phyloP scores from a whole-genome alignment of 2,888 invertebrate species.

The Synanthedon andrenaeformis region DNA sequence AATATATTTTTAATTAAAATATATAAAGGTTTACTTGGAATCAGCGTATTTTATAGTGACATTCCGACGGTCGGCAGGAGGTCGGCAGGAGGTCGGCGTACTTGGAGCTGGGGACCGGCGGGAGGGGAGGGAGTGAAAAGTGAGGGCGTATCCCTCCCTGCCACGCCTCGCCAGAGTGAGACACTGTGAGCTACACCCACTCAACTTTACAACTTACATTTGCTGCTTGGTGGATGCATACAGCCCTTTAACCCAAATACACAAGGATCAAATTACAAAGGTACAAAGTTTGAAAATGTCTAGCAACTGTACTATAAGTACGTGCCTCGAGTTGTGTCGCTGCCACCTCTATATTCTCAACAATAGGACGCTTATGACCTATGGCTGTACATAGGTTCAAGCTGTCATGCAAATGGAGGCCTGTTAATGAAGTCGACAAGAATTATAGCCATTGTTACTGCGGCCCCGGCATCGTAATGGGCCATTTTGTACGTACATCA shows the following conservation, averaged over 20 bases:
- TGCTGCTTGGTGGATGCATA: conserved; percentile 10
- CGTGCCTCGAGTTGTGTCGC: background rate
- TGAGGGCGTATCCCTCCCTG: conserved; percentile 38
- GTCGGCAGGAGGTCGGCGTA: background rate
- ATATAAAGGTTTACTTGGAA: too few relatives aligned
- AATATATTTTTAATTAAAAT: too few relatives aligned
- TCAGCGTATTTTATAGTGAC: background rate
- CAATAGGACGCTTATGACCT: conserved; percentile 39
- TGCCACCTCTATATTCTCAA: conserved; percentile 24
- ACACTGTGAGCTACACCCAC: conserved; percentile 51
- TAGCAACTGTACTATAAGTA: conserved; percentile 3
- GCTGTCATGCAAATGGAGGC: conserved; percentile 69
- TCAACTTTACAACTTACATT: conserved; percentile 25
- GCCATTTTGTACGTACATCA: conserved; percentile 63
- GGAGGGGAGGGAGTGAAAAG: conserved; percentile 7
- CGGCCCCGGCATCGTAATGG: conserved; percentile 56
- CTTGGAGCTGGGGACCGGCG: conserved; percentile 7
- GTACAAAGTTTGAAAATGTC: background rate
- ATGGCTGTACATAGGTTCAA: conserved; percentile 27
- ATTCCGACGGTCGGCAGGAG: background rate
- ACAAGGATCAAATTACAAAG: conserved; percentile 28
- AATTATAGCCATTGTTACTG: conserved; percentile 68
- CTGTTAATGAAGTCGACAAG: conserved; percentile 68
- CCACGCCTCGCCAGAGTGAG: conserved; percentile 58
- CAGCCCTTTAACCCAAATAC: conserved; percentile 9